Conservation (phyloP, 2,888 invertebrate species). For the Dasysyrphus albostriatus region DNA sequence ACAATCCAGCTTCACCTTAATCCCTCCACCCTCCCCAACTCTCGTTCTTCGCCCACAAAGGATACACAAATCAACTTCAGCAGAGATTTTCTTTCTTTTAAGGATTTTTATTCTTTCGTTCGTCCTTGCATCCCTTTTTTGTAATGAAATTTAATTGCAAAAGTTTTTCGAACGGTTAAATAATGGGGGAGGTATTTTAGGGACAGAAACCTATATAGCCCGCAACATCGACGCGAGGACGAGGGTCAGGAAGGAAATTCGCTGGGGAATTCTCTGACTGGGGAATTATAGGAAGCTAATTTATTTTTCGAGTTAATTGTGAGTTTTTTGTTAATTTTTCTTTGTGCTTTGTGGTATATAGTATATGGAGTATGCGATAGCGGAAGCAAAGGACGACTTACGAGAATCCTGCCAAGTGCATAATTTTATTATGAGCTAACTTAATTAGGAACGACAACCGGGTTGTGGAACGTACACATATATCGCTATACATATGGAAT, state of each 20-base stretch:
- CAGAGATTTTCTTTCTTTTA: conserved; percentile 55
- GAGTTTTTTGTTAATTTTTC: conserved; percentile 65
- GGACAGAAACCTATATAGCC: not conserved
- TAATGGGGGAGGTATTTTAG: conserved; percentile 25
- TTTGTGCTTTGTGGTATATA: conserved; percentile 17
- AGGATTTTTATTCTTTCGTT: conserved; percentile 18
- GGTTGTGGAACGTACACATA: conserved; percentile 48
- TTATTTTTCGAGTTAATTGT: conserved; percentile 67
- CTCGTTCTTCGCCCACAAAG: conserved; percentile 30
- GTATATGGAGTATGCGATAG: not conserved
- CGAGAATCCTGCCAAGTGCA: conserved; percentile 64
- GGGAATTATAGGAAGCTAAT: conserved; percentile 55
- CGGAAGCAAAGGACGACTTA: conserved; percentile 12
- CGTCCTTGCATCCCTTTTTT: conserved; percentile 31
- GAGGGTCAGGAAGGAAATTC: not conserved
- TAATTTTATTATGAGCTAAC: conserved; percentile 72
- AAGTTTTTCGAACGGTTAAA: conserved; percentile 62
- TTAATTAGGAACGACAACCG: conserved; percentile 68
- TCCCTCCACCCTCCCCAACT: not conserved
- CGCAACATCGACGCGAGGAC: not conserved
- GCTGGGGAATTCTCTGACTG: conserved; percentile 15
- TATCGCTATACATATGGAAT: conserved; percentile 15
- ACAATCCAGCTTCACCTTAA: not conserved
- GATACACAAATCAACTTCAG: conserved; percentile 71
- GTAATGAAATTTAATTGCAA: conserved; percentile 73